Percentiles rank a stretch among this genome's conserved stretches.
Conservation (phyloP, 2,797 vertebrate species). For the Petrocephalus sullivani region DNA sequence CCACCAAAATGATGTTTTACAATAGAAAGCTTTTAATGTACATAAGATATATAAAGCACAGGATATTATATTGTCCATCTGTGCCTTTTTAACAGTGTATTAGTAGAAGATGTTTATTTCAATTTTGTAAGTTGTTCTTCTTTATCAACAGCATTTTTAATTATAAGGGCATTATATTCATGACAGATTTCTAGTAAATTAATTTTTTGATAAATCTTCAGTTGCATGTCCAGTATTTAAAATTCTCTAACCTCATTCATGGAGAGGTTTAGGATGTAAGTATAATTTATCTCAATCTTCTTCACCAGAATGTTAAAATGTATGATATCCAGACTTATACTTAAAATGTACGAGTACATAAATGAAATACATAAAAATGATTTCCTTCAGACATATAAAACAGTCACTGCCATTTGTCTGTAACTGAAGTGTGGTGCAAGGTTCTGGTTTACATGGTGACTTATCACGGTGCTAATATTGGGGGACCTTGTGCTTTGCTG, state of each 20-base stretch:
- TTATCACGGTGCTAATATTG: slow-evolving; percentile 39
- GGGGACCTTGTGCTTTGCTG: slow-evolving; percentile 19
- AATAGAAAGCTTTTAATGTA: slow-evolving; percentile 24
- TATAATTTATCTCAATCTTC: slow-evolving; percentile 34
- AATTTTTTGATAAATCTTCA: slow-evolving; percentile 19
- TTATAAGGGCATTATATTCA: slow-evolving; percentile 36
- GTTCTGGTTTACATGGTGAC: slow-evolving; percentile 26
- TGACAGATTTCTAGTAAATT: slow-evolving; percentile 31
- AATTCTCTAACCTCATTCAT: slow-evolving; percentile 13
- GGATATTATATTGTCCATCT: slow-evolving; percentile 39
- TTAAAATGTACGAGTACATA: slow-evolving; percentile 20
- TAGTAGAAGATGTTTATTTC: slow-evolving; percentile 50
- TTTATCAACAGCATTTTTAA: slow-evolving; percentile 45
- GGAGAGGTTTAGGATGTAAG: slow-evolving; percentile 6
- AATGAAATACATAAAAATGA: slow-evolving; percentile 3
- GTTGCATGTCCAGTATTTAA: slow-evolving; percentile 15
- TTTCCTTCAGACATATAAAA: slow-evolving; percentile 1
- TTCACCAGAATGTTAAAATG: slow-evolving; percentile 1
- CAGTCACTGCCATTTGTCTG: slow-evolving; percentile 32
- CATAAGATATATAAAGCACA: slow-evolving; percentile 16
- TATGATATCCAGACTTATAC: not conserved
- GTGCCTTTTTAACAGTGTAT: slow-evolving; percentile 59
- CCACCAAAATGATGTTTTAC: not conserved
- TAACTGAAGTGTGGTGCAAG: not conserved
- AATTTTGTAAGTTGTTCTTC: slow-evolving; percentile 50